Evolutionary conservation across 2,888 invertebrate species (phyloP), one percentile per base, ranked within the genome.

Genomic region (Heliconius aoede): DNA sequence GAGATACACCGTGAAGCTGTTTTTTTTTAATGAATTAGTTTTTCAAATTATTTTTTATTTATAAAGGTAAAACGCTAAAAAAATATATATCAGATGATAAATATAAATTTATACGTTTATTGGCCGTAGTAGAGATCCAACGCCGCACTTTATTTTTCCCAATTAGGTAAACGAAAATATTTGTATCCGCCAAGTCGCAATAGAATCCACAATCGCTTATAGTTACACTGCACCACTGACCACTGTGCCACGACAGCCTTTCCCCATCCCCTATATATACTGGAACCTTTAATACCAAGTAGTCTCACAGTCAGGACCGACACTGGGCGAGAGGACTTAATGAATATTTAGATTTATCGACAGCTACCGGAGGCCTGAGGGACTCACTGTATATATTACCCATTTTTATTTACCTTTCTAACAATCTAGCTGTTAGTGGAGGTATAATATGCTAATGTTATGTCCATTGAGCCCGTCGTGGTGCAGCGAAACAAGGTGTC

Each of bases 331-430:
- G 73, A 67, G 68, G 67, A 46, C 77, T 82, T 86, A 85, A 87
- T 85, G 83, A 88, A 88, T 89, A 89, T 89, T 89, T 88, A 89
- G 84, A 88, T 88, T 86, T 87, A 88, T 88, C 84, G 87, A 86
- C 86, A 84, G 82, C 83, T 78, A 80, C 81, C 81, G 80, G 81
- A 77, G 78, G 80, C 81, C 81, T 80, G 81, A 77, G 80, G 82
- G 76, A 81, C 80, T 84, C 83, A 82, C 85, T 82, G 85, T 86
- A 87, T 87, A 86, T 79, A 86, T 88, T 84, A 86, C 83, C 84
- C 84, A 84, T 84, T 87, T 87, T 84, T 85, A 86, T 85, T 83
- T 86, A 82, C 71, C 76, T 76, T 75, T 55, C 36, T 26, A 64
- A 61, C 61, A 65, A 76, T 72, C 60, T 18, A 62, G 58, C 68